Evolutionary conservation across 2,113 vertebrate genomes (phyloP).

Genomic region (Leuciscus idus): DNA sequence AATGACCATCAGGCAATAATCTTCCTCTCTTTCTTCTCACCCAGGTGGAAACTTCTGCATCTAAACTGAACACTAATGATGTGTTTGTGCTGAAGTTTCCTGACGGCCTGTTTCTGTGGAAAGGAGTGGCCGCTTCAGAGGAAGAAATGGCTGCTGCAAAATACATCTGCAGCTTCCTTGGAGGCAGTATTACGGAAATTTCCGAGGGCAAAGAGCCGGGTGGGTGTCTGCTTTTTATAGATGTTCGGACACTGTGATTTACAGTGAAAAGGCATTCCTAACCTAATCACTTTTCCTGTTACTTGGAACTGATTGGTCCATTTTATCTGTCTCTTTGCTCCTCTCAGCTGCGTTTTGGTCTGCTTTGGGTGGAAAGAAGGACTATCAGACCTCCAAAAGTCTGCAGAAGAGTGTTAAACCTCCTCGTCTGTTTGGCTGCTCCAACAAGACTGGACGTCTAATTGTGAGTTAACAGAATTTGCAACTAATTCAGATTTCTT

Average conservation of each 20-base stretch:
- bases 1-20: neutral
- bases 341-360: slow-evolving; percentile 72
- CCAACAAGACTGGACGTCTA: slow-evolving; percentile 78
- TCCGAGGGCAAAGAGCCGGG: slow-evolving; percentile 72
- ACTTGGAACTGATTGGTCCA: neutral
- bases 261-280: neutral
- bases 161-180: slow-evolving; percentile 66
- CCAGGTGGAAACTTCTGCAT: slow-evolving; percentile 71
- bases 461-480: slow-evolving; percentile 64
- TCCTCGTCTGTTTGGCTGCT: slow-evolving; percentile 75
- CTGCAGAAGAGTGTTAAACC: slow-evolving; percentile 61
- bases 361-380: slow-evolving; percentile 73
- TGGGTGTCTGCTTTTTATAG: slow-evolving; percentile 46
- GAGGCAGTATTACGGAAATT: slow-evolving; percentile 64
- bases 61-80: slow-evolving; percentile 77
- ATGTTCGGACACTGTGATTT: neutral
- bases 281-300: neutral
- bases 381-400: slow-evolving; percentile 72
- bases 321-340: neutral
- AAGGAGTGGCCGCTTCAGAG: slow-evolving; percentile 65
- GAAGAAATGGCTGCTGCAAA: slow-evolving; percentile 69
- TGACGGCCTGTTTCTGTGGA: slow-evolving; percentile 65
- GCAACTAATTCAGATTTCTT: neutral
- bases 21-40: neutral
- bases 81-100: slow-evolving; percentile 74